phyloP scores from a whole-genome alignment of 2,888 invertebrate genomes.

The Nephrotoma appendiculata region DNA sequence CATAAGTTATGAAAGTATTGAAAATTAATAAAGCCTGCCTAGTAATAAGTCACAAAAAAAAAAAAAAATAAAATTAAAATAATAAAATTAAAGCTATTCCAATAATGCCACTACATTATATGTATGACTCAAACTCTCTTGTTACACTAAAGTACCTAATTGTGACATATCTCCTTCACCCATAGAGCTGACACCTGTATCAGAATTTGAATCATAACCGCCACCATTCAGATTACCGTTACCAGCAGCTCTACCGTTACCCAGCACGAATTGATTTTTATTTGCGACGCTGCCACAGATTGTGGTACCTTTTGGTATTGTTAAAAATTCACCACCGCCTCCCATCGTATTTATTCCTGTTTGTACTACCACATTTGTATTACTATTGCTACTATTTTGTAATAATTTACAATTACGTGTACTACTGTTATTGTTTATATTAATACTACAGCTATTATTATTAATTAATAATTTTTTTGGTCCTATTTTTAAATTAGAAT shows the following conservation, averaged over 20 bases:
- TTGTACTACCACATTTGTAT: not conserved
- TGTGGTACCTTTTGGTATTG: not conserved
- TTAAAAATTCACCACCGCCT: not conserved
- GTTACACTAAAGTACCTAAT: constrained; percentile 15
- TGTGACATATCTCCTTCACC: constrained; percentile 13
- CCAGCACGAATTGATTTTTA: not conserved
- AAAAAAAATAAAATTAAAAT: too few species aligned
- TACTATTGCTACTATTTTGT: not conserved
- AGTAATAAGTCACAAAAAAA: not conserved
- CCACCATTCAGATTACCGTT: constrained; percentile 8
- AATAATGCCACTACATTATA: not conserved
- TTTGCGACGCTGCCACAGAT: not conserved
- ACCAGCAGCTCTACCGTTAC: not conserved
- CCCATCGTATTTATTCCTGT: not conserved
- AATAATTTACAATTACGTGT: not conserved
- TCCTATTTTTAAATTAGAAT: constrained; percentile 8
- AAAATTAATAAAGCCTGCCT: not conserved
- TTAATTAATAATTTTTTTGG: constrained; percentile 10
- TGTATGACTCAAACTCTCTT: not conserved
- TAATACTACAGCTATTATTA: not conserved
- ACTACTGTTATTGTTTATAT: not conserved
- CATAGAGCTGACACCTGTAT: constrained; percentile 14
- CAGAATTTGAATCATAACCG: constrained; percentile 13
- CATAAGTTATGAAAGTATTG: not conserved
- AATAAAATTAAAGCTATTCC: not conserved